A percentile compares a stretch with the other conserved stretches of the same genome.
phyloP scores from a whole-genome alignment of 2,888 invertebrate species.

The Boloria selene region DNA sequence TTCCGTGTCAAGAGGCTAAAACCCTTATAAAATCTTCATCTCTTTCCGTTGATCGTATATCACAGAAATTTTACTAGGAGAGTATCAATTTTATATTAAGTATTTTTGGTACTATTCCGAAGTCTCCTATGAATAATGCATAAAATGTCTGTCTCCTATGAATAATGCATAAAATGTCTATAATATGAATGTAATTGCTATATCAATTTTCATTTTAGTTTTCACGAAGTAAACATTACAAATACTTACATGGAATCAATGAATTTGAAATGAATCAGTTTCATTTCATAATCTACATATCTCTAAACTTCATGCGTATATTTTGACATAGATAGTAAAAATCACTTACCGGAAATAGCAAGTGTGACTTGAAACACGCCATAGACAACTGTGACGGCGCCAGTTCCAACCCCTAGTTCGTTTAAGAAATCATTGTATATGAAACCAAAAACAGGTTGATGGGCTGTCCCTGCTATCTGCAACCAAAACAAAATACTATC shows the following conservation, averaged over 20 bases:
- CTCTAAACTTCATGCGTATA: too few relatives aligned
- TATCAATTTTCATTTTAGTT: too few relatives aligned
- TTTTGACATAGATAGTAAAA: too few relatives aligned
- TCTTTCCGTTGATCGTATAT: neutral
- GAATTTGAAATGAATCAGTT: too few relatives aligned
- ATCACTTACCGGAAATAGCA: conserved; percentile 78
- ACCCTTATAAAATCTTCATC: neutral
- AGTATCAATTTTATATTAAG: neutral
- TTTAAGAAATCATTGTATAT: conserved; percentile 83
- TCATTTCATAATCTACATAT: neutral
- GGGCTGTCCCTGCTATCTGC: conserved; percentile 81
- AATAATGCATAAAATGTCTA: too few relatives aligned
- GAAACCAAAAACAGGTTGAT: conserved; percentile 81
- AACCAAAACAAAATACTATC: conserved; percentile 4
- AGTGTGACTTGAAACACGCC: conserved; percentile 82
- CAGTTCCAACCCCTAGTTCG: conserved; percentile 79
- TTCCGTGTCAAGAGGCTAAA: too few relatives aligned
- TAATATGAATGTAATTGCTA: too few relatives aligned
- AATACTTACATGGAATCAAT: too few relatives aligned
- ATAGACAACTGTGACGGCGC: conserved; percentile 80
- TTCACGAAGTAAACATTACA: too few relatives aligned
- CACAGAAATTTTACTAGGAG: too few relatives aligned
- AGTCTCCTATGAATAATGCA: too few relatives aligned
- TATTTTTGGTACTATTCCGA: neutral
- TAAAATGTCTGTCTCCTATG: too few relatives aligned